These are phyloP conservation scores for Colossoma macropomum DNA, from an alignment of 2,113 vertebrate species.

Conservation along the genomic window DNA sequence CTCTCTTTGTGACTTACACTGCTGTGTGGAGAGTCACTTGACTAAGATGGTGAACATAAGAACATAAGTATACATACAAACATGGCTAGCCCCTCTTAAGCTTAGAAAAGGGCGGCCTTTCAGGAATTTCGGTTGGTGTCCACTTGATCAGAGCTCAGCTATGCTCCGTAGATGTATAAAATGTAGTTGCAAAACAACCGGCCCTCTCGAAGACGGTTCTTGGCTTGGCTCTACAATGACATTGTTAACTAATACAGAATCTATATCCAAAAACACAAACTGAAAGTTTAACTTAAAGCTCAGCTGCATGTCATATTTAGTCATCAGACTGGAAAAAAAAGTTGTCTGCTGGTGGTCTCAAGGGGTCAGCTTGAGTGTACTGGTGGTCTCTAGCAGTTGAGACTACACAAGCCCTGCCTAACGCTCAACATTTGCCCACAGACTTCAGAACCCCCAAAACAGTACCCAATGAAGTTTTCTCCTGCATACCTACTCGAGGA, in stretches of 20 bases:
- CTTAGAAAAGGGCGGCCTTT: conserved; percentile 11
- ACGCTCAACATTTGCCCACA: neutral
- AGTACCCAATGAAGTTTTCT: neutral
- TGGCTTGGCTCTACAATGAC: neutral
- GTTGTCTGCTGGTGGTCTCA: conserved; percentile 38
- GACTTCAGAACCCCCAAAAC: neutral
- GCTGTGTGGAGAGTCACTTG: conserved; percentile 44
- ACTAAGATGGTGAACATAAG: conserved; percentile 26
- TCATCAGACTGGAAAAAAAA: conserved; percentile 6
- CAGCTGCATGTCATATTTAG: neutral
- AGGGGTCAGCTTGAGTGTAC: neutral
- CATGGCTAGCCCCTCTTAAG: conserved; percentile 4
- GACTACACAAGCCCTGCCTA: neutral
- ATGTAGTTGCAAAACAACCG: too few species aligned
- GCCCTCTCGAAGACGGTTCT: neutral
- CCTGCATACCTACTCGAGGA: neutral
- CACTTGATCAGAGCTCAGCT: neutral
- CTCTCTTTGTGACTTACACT: conserved; percentile 36
- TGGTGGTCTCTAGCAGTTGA: neutral
- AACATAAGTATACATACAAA: conserved; percentile 36
- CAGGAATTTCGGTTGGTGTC: neutral
- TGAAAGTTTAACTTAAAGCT: neutral
- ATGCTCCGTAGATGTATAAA: neutral
- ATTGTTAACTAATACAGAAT: neutral
- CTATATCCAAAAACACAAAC: neutral